Base-by-base conservation (phyloP, 2,888 invertebrate species). In the Timema cristinae region DNA sequence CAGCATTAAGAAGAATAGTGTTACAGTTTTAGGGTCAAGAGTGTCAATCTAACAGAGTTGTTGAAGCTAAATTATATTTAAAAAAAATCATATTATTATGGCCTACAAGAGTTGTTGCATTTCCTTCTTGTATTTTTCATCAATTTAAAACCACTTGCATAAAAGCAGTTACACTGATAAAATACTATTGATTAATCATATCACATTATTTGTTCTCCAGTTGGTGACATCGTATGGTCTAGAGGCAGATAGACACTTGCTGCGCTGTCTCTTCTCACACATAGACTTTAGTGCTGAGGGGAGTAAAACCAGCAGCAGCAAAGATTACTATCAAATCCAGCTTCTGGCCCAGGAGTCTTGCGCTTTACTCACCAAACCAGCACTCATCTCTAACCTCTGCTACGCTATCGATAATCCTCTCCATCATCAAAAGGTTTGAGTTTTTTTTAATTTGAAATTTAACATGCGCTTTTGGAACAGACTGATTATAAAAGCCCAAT, bases 231-330 rank as follows among this genome's bases (percentile, higher is more conserved):
- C 90, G 82, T 93, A 95, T 90, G 97, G 97, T 85, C 89, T 94
- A 86, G 96, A 97, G 90, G 96, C 96, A 86, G 96, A 97, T 88
- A 91, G 95, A 86, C 95, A 97, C 88, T 90, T 95, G 84, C 90
- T 96, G 87, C 94, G 94, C 88, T 94, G 94, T 86, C 90, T 97
- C 83, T 92, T 97, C 85, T 93, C 95, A 80, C 89, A 90, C 80
- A 91, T 95, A 82, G 91, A 95, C 83, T 92, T 94, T 87, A 90
- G 86, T 82, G 87, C 87, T 79, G 86, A 85, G 73, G 78, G 77
- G 73, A 77, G 76, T 70, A 78, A 78, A 72, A 72, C 72, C 67
- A 76, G 77, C 72, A 77, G 79, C 74, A 76, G 76, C 73, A 76
- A 82, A 78, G 84, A 85, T 78, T 83, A 82, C 76, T 83, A 81